Evolutionary conservation across 2,888 invertebrate genomes (phyloP).

Genomic region (Chrysodeixis includens): DNA sequence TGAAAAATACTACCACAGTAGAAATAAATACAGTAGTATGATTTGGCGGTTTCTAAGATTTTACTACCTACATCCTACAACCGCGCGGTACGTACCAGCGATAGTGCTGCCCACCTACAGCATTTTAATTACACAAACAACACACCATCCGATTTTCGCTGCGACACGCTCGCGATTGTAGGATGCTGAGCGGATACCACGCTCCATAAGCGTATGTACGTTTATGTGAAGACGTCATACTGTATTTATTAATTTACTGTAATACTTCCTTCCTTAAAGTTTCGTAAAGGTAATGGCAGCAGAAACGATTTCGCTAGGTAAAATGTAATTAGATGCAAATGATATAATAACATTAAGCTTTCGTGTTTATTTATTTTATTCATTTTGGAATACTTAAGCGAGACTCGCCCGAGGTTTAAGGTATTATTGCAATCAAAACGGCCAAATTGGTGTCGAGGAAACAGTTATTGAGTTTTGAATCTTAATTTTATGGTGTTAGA

Average conservation of each 20-base stretch:
- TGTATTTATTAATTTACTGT: no score
- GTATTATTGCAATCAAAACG: not conserved
- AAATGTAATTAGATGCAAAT: constrained; percentile 48
- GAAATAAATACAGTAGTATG: no score
- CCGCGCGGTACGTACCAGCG: no score
- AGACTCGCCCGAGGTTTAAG: constrained; percentile 8
- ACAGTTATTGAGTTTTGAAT: not conserved
- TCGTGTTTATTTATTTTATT: constrained; percentile 20
- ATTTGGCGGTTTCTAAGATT: no score
- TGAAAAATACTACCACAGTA: constrained; percentile 45
- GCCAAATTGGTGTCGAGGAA: not conserved
- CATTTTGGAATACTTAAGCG: constrained; percentile 15
- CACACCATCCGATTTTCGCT: no score
- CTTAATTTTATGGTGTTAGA: not conserved
- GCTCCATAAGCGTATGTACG: no score
- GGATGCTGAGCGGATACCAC: no score
- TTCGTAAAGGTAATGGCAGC: constrained; percentile 45
- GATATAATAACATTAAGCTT: constrained; percentile 44
- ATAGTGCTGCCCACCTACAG: no score
- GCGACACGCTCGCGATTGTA: no score
- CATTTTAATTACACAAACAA: no score
- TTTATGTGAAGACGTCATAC: no score
- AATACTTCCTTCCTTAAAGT: constrained; percentile 43
- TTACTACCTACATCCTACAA: no score
- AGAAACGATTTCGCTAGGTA: constrained; percentile 50